Base-by-base conservation (phyloP, 2,113 vertebrate genomes). In the Nasalis larvatus region DNA sequence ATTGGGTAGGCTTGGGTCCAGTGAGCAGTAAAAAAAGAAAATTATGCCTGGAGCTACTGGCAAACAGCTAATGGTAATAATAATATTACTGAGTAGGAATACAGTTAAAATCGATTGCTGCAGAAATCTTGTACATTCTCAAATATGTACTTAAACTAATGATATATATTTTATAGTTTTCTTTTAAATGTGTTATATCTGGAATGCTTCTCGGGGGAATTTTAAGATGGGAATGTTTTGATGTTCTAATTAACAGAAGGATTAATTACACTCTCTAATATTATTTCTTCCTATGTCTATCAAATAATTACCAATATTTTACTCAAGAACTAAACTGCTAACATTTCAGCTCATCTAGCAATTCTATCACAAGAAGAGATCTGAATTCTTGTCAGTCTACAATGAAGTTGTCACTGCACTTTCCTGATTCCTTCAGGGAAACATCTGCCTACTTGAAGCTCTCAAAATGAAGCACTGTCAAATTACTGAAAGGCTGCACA, bases 1-100 rank as follows among this genome's bases (percentile, higher is more conserved):
- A 98, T 90, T 97, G 97, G 95, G 91, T 94, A 98, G 98, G 97
- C 98, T 97, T 94, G 17, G 82, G 92, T 98, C 98, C 98, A 98
- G 86, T 17, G 94, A 98, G 95, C 94, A 96, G 87, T 52, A 86
- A 97, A 96, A 98, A 97, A 87, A 95, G 76, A 97, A 98, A 98
- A 97, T 95, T 68, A 52, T 80, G 89, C 78, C 96, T 86, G 76
- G 54, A 87, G 95, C 96, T 94, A 0, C 95, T 80, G 97, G 96
- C 98, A 97, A 77, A 78, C 80, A 97, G 95, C 85, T 98, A 97
- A 98, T 97, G 84, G 94, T 97, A 95, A 98, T 96, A 95, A 98
- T 97, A 94, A 96, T 98, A 96, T 97, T 93, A 96, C 77, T 10
- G 45, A 98, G 74, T 25, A 95, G 86, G 90, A 94, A 97, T 74